phyloP scores from a whole-genome alignment of 2,888 invertebrate genomes.

The Osmoderma eremita region DNA sequence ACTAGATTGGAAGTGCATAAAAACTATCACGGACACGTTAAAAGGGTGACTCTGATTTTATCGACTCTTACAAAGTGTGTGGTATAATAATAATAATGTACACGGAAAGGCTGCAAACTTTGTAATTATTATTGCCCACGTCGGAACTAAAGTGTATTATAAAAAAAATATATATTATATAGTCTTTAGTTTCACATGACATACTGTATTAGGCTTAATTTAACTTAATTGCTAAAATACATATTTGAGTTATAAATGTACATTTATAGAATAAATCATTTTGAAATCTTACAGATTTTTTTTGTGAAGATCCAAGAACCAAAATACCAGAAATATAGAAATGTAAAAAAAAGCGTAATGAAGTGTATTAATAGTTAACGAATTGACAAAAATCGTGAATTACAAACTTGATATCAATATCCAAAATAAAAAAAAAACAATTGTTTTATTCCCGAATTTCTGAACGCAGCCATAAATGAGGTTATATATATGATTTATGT shows the following conservation, averaged over 20 bases:
- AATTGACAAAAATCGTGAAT: too few species aligned
- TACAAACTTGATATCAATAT: too few species aligned
- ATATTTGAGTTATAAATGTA: constrained; percentile 45
- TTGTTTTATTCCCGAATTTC: too few species aligned
- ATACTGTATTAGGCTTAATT: constrained; percentile 44
- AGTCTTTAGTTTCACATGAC: constrained; percentile 43
- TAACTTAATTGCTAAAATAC: constrained; percentile 45
- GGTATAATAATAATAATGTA: constrained; percentile 14
- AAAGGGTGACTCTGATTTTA: background rate
- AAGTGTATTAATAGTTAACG: too few species aligned
- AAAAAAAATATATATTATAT: constrained; percentile 9
- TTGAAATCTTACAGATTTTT: constrained; percentile 29
- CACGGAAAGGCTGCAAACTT: constrained; percentile 19
- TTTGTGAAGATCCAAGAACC: too few species aligned
- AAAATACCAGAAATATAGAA: too few species aligned
- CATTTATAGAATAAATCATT: constrained; percentile 44
- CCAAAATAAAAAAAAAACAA: too few species aligned
- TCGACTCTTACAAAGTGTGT: constrained; percentile 24
- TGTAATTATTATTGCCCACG: constrained; percentile 26
- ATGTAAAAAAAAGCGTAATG: too few species aligned
- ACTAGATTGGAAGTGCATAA: too few species aligned
- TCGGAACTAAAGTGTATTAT: constrained; percentile 40
- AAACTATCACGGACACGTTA: too few species aligned
- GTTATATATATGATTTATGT: too few species aligned
- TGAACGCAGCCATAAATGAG: too few species aligned